Base-by-base conservation (phyloP, 1,140 invertebrate genomes). In the Calliphora vicina region DNA sequence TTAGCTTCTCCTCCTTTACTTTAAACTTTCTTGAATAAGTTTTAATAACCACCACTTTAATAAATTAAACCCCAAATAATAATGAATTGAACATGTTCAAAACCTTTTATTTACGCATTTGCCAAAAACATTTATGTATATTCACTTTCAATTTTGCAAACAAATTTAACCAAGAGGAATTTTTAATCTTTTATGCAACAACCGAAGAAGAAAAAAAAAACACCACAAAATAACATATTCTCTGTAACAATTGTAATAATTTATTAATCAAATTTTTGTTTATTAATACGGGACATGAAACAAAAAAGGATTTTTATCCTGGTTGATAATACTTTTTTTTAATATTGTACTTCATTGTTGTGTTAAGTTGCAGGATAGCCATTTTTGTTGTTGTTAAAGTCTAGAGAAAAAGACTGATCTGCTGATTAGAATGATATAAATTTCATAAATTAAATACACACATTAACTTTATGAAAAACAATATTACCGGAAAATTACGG, bases 361-460 rank as follows among this genome's bases (percentile, higher is more conserved):
- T 73, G 12, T 73, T 27, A 50, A 50, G 0, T 50, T 1, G 2
- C n/a, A 67, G 8, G 25, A 67, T 17, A 9, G 42, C n/a, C 29
- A 76, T 42, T 27, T 42, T 20, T 15, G 20, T 20, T 20, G 6
- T 42, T 6, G 29, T 42, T 27, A n/a, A 35, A 17, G 9, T 35
- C 5, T 1, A 9, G 35, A 43, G 4, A 10, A 10, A 13, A 25
- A 50, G 17, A 57, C 45, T 42, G 20, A 20, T 26, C 43, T 35
- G 23, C 50, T 80, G 83, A 84, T 84, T 67, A 84, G 80, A 81
- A 84, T 84, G 71, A 84, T 84, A 89, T 89, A 89, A 88, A 87
- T 87, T 89, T 89, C 86, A 85, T 87, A 87, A 89, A 89, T 89
- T 89, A 89, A 89, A 89, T 89, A 87, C 84, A 87, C 86, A 86